Evolutionary conservation across 2,888 invertebrate genomes (phyloP).

Genomic region (Polyommatus icarus): DNA sequence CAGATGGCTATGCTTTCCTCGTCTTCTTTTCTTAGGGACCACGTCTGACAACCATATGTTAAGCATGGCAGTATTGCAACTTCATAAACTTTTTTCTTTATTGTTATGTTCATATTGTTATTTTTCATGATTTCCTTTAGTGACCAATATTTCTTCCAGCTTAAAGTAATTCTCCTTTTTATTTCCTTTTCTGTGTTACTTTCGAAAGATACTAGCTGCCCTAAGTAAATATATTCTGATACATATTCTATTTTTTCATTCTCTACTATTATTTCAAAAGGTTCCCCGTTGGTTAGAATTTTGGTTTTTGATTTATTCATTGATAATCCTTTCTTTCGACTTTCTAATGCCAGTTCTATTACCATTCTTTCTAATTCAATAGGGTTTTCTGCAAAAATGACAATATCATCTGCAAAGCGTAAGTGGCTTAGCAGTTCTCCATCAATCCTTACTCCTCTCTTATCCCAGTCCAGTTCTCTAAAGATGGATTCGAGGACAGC

Average conservation of each 20-base stretch:
- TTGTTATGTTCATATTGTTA: slow-evolving; percentile 7
- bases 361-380: neutral
- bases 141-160: slow-evolving; percentile 23
- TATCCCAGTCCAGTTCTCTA: slow-evolving; percentile 3
- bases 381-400: neutral
- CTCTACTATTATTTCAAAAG: slow-evolving; percentile 6
- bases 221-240: slow-evolving; percentile 29
- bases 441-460: neutral
- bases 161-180: slow-evolving; percentile 29
- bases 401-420: neutral
- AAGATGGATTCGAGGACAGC: neutral
- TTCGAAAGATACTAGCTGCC: slow-evolving; percentile 32
- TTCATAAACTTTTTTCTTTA: slow-evolving; percentile 29
- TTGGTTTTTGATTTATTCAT: slow-evolving; percentile 27
- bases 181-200: slow-evolving; percentile 33
- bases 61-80: slow-evolving; percentile 14
- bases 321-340: neutral
- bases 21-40: neutral
- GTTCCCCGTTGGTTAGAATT: slow-evolving; percentile 20
- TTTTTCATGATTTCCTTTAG: slow-evolving; percentile 26
- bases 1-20: neutral
- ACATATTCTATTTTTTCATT: slow-evolving; percentile 9
- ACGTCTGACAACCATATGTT: slow-evolving; percentile 11
- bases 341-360: neutral
- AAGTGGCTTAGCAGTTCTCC: neutral